Conservation (phyloP, 2,113 vertebrate genomes). For the Ptilorrhoa leucosticta region DNA sequence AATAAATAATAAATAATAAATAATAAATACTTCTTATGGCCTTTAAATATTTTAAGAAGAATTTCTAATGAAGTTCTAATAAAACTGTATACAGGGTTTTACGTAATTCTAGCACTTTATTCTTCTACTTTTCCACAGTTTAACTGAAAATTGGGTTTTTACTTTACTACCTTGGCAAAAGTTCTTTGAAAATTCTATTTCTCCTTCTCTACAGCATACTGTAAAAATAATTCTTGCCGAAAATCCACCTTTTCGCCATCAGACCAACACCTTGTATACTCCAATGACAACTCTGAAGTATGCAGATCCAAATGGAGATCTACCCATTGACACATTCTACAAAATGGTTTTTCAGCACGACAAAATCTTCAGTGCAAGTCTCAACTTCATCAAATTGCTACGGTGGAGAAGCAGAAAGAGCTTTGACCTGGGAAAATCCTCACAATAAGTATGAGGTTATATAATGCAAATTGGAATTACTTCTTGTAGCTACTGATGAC, state of each 20-base stretch:
- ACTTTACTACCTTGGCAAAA: neutral
- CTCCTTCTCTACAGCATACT: conserved; percentile 73
- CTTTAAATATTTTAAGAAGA: neutral
- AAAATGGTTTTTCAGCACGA: conserved; percentile 87
- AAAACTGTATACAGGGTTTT: neutral
- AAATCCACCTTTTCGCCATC: conserved; percentile 84
- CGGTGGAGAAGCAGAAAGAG: conserved; percentile 84
- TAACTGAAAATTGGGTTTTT: neutral
- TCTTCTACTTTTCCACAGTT: neutral
- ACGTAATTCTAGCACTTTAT: neutral
- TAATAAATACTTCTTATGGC: neutral
- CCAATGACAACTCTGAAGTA: conserved; percentile 87
- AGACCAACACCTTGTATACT: conserved; percentile 83
- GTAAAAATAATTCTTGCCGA: conserved; percentile 80
- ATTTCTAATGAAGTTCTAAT: neutral
- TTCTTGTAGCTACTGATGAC: neutral
- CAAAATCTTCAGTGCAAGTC: conserved; percentile 84
- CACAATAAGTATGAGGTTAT: neutral
- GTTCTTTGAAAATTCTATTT: neutral
- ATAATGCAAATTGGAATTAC: neutral
- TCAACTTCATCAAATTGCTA: conserved; percentile 84
- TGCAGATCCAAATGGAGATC: conserved; percentile 81
- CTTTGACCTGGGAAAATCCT: conserved; percentile 72
- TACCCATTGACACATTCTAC: conserved; percentile 86
- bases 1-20: neutral